A percentile compares a stretch with the other conserved stretches of the same genome.
Evolutionary conservation across 2,888 invertebrate species (phyloP).

Genomic region (Resseliella maxima): DNA sequence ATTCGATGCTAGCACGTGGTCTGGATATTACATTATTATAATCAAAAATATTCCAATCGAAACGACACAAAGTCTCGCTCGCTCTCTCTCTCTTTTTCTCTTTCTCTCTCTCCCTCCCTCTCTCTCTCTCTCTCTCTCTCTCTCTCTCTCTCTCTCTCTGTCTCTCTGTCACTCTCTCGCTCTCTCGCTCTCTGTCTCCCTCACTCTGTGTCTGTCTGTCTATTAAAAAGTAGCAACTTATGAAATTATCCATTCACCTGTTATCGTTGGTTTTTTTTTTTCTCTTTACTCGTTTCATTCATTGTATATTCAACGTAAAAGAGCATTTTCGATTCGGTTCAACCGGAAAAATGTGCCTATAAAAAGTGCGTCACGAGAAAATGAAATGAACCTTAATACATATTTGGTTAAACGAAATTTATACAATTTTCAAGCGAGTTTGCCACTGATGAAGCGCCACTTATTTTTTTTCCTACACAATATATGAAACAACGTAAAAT

Average conservation of each 20-base stretch:
- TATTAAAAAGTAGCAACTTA: neutral
- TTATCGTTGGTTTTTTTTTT: too few relatives aligned
- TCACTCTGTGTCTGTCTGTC: too few relatives aligned
- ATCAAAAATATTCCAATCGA: slow-evolving; percentile 13
- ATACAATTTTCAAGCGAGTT: neutral
- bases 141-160: too few relatives aligned
- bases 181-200: too few relatives aligned
- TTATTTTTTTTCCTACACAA: neutral
- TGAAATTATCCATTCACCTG: neutral
- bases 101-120: too few relatives aligned
- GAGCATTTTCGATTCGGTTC: neutral
- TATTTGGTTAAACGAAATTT: neutral
- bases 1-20: neutral
- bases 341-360: neutral
- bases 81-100: too few relatives aligned
- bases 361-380: neutral
- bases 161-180: neutral
- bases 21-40: neutral
- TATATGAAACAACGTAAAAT: neutral
- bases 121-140: neutral
- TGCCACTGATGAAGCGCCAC: neutral
- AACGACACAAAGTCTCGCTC: neutral
- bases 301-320: neutral
- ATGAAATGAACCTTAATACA: neutral
- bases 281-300: neutral